Evolutionary conservation across 2,888 invertebrate species (phyloP), one percentile per base, ranked within the genome.

Genomic region (Troides oblongomaculatus): DNA sequence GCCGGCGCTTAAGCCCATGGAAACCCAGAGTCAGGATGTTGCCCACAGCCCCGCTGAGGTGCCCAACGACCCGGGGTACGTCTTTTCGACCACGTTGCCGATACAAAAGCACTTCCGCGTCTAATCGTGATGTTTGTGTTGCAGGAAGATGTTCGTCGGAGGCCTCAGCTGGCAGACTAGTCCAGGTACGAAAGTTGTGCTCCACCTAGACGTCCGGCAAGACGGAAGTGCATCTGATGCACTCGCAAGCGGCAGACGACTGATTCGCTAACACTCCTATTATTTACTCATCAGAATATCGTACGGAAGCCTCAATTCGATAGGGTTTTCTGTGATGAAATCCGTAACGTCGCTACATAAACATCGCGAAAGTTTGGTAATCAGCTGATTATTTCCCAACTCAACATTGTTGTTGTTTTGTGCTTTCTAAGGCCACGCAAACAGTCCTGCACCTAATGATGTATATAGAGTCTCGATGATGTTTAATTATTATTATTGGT

Each of bases 111-210:
- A 77, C 76, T 78, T 75, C 83, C 78, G 78, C 80, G 75, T 82
- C 87, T 89, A 84, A 90, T 83, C 82, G 81, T 80, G 84, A 88
- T 92, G 93, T 94, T 94, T 95, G 93, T 91, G 82, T 97, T 97
- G 84, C 96, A 99, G 99, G 94, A 99, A 99, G 97, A 99, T 99
- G 99, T 99, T 99, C 96, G 98, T 99, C 94, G 99, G 99, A 88
- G 99, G 99, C 88, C 96, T 99, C 90, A 99, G 99, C 94, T 99
- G 99, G 99, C 99, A 99, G 95, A 99, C 99, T 89, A 99, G 98
- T 95, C 98, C 99, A 96, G 99, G 99, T 99, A 95, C 88, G 90
- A 89, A 84, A 83, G 82, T 81, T 85, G 82, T 84, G 78, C 84
- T 79, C 81, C 78, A 77, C 78, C 78, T 74, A 80, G 50, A 50